Percentiles rank a stretch among this genome's conserved stretches.
Evolutionary conservation across 1,140 invertebrate genomes (phyloP).

Genomic region (Dendrolimus punctatus): DNA sequence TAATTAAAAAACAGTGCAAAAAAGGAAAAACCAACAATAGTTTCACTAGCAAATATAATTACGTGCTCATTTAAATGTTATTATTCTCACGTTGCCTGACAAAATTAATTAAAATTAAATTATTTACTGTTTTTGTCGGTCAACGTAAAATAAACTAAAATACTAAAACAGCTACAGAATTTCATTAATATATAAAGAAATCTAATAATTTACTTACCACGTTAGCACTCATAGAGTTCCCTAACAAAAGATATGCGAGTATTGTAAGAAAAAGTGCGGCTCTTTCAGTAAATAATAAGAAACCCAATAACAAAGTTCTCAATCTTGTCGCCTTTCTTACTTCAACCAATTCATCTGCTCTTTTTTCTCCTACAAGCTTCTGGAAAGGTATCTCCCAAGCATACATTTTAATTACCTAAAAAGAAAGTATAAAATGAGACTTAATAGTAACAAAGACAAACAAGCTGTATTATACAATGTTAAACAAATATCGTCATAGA

Average conservation of each 20-base stretch:
- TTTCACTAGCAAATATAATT: too few species aligned
- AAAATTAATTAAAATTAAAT: too few species aligned
- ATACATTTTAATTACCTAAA: constrained; percentile 72
- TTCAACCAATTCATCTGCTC: constrained; percentile 54
- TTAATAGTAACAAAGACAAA: too few species aligned
- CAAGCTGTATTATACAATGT: too few species aligned
- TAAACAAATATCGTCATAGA: too few species aligned
- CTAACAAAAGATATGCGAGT: constrained; percentile 76
- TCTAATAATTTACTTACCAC: constrained; percentile 53
- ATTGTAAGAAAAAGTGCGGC: constrained; percentile 81
- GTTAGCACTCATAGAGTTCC: constrained; percentile 77
- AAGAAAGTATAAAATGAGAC: constrained; percentile 4
- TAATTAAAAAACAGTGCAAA: too few species aligned
- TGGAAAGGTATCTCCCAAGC: constrained; percentile 83
- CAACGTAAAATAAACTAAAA: too few species aligned
- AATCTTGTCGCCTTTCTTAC: constrained; percentile 73
- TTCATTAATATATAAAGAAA: background rate
- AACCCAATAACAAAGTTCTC: constrained; percentile 81
- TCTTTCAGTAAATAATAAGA: constrained; percentile 81
- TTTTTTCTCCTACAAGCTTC: constrained; percentile 63
- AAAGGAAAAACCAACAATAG: too few species aligned
- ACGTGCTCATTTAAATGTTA: too few species aligned
- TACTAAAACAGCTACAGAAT: too few species aligned
- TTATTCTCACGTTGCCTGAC: too few species aligned
- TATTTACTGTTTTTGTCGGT: too few species aligned